Evolutionary conservation across 2,113 vertebrate genomes (phyloP).

Genomic region (Pelecanus crispus): DNA sequence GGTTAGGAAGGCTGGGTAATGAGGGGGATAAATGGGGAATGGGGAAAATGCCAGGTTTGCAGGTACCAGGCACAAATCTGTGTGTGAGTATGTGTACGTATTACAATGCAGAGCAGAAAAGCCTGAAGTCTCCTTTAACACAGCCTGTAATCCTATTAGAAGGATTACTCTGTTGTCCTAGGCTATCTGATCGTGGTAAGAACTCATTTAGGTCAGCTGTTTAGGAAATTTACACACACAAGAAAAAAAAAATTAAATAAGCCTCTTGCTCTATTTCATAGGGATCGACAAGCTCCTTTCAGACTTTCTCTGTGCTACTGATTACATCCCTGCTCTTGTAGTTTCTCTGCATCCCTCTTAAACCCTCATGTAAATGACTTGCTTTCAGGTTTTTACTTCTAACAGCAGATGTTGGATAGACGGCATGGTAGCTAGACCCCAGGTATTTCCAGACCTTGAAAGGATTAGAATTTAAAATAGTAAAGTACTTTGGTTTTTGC

Average conservation of each 20-base stretch:
- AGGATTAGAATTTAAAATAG: slow-evolving; percentile 51
- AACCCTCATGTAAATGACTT: slow-evolving; percentile 56
- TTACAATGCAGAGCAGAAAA: slow-evolving; percentile 37
- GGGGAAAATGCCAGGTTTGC: not conserved
- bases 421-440: not conserved
- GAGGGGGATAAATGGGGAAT: not conserved
- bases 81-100: not conserved
- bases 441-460: slow-evolving; percentile 58
- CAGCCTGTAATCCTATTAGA: slow-evolving; percentile 73
- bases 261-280: slow-evolving; percentile 44
- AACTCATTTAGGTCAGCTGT: slow-evolving; percentile 72
- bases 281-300: slow-evolving; percentile 29
- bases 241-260: slow-evolving; percentile 27
- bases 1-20: not conserved
- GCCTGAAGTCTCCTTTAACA: slow-evolving; percentile 40
- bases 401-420: slow-evolving; percentile 15
- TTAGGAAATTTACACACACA: slow-evolving; percentile 66
- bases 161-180: slow-evolving; percentile 73
- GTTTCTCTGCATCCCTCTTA: slow-evolving; percentile 7
- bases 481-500: slow-evolving; percentile 13
- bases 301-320: slow-evolving; percentile 1
- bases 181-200: slow-evolving; percentile 70
- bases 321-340: slow-evolving; percentile 33
- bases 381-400: slow-evolving; percentile 27
- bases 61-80: not conserved